A percentile compares a stretch with the other conserved stretches of the same genome.
These are phyloP conservation scores for Macroramphosus scolopax DNA, from an alignment of 2,797 vertebrate species.

Conservation along the genomic window DNA sequence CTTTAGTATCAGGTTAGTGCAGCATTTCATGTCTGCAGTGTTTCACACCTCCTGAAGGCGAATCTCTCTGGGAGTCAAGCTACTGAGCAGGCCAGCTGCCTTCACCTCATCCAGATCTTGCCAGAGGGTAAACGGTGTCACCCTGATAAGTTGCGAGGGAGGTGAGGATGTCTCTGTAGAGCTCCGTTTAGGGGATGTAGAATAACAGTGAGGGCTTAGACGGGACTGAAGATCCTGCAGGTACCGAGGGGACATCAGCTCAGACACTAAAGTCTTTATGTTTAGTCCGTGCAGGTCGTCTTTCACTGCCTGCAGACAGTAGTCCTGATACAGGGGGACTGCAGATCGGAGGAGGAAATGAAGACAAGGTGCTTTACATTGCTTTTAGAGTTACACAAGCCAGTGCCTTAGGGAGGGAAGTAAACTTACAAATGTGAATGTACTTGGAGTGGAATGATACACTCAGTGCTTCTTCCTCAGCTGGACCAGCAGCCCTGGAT, in stretches of 20 bases:
- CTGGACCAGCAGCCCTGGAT: conserved; percentile 33
- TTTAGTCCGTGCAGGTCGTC: conserved; percentile 41
- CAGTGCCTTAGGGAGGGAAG: background rate
- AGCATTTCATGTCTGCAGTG: background rate
- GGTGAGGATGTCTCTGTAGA: background rate
- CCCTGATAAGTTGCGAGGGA: conserved; percentile 11
- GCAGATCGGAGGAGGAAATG: conserved; percentile 13
- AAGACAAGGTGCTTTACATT: background rate
- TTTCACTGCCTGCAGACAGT: conserved; percentile 60
- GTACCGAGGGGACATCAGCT: conserved; percentile 29
- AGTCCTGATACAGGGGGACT: conserved; percentile 83
- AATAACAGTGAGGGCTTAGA: rapidly evolving
- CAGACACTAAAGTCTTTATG: conserved; percentile 28
- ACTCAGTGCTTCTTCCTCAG: conserved; percentile 31
- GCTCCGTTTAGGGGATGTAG: background rate
- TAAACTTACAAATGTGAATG: conserved; percentile 68
- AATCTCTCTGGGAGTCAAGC: conserved; percentile 61
- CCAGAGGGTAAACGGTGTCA: conserved; percentile 72
- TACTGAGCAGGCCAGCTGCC: conserved; percentile 57
- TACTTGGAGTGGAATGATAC: conserved; percentile 66
- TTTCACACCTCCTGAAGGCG: conserved; percentile 78
- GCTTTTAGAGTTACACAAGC: background rate
- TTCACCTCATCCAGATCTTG: conserved; percentile 79
- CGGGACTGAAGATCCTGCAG: conserved; percentile 30
- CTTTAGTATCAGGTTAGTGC: too few relatives aligned